A percentile compares a stretch with the other conserved stretches of the same genome.
Evolutionary conservation across 2,113 vertebrate species (phyloP).

Genomic region (Caretta caretta): DNA sequence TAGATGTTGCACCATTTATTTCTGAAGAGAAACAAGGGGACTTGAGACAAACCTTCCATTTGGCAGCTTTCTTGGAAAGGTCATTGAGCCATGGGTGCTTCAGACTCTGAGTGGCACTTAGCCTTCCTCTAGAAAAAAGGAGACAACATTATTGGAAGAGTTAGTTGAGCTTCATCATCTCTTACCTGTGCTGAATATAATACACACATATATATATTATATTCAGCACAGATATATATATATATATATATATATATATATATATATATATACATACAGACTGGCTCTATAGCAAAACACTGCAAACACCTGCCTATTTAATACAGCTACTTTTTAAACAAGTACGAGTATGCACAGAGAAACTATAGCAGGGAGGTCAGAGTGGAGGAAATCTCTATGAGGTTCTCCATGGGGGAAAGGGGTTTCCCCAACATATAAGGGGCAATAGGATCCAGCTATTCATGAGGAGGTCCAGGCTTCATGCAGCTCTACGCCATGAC

Average conservation of each 20-base stretch:
- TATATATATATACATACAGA: no score
- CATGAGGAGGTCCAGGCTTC: neutral
- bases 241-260: no score
- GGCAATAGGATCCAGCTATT: neutral
- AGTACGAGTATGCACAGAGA: neutral
- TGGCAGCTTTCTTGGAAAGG: constrained; percentile 36
- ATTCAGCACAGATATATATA: no score
- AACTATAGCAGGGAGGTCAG: rapidly evolving
- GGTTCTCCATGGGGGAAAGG: neutral
- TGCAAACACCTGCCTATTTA: constrained; percentile 7
- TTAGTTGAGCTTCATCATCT: neutral
- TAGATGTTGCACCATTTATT: neutral
- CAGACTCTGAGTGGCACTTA: constrained; percentile 13
- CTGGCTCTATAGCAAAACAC: neutral
- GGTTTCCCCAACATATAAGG: neutral
- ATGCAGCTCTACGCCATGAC: neutral
- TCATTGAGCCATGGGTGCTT: constrained; percentile 63
- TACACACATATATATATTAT: no score
- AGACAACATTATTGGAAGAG: neutral
- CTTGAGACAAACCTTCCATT: constrained; percentile 77
- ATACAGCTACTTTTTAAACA: constrained; percentile 30
- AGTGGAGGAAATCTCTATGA: neutral
- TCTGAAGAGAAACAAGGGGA: neutral
- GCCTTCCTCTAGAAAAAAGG: constrained; percentile 49
- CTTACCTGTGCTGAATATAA: neutral